Conservation (phyloP, 1,140 invertebrate species). For the Ptiloglossa arizonensis region DNA sequence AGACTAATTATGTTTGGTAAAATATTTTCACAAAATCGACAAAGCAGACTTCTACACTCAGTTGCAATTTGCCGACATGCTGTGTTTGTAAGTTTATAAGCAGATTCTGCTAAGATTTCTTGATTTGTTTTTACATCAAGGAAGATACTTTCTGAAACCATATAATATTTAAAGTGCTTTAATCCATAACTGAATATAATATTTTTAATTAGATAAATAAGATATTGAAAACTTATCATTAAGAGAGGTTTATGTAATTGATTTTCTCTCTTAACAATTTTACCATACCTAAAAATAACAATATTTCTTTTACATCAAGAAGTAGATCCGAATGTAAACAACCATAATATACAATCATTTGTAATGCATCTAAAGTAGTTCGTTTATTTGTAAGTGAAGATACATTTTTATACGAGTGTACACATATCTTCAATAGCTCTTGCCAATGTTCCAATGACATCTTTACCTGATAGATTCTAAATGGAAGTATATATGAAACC, state of each 20-base stretch:
- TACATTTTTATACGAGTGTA: conserved; percentile 57
- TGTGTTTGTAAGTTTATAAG: conserved; percentile 63
- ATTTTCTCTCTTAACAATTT: conserved; percentile 5
- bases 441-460: conserved; percentile 66
- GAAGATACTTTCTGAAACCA: conserved; percentile 60
- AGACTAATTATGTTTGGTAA: conserved; percentile 59
- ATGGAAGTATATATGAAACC: conserved; percentile 63
- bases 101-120: conserved; percentile 51
- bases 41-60: conserved; percentile 69
- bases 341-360: conserved; percentile 67
- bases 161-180: conserved; percentile 19
- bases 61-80: conserved; percentile 67
- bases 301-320: conserved; percentile 53
- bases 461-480: conserved; percentile 58
- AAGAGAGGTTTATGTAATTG: conserved; percentile 1
- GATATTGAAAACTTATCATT: neutral
- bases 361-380: conserved; percentile 56
- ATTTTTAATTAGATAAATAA: neutral
- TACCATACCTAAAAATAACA: conserved; percentile 68
- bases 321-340: conserved; percentile 65
- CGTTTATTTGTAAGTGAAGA: conserved; percentile 50
- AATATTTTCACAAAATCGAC: conserved; percentile 72
- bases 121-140: conserved; percentile 49
- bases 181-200: neutral
- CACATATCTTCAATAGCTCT: conserved; percentile 63